Evolutionary conservation across 2,797 vertebrate species (phyloP).

Genomic region (Poecilia picta): DNA sequence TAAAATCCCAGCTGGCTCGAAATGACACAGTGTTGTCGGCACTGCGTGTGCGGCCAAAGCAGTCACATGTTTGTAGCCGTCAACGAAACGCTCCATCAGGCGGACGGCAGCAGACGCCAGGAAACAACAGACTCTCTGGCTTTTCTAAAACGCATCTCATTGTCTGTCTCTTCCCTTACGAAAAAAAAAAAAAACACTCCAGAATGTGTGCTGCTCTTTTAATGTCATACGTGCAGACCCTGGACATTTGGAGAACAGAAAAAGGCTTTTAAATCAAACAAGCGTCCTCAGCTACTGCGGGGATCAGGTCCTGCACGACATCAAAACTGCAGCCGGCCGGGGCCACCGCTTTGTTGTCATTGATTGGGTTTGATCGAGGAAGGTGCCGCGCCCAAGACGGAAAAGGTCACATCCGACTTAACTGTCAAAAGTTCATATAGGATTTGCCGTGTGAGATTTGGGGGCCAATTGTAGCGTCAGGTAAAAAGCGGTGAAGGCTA

Average conservation of each 20-base stretch:
- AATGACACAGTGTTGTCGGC: conserved; percentile 38
- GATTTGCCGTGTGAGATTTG: conserved; percentile 70
- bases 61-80: conserved; percentile 44
- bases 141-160: conserved; percentile 50
- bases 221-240: conserved; percentile 57
- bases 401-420: conserved; percentile 82
- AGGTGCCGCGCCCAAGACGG: conserved; percentile 75
- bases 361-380: conserved; percentile 84
- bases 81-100: conserved; percentile 42
- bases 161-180: conserved; percentile 29
- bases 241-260: conserved; percentile 76
- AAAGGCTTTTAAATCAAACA: conserved; percentile 83
- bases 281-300: conserved; percentile 61
- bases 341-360: conserved; percentile 81
- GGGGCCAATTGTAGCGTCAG: conserved; percentile 65
- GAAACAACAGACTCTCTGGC: conserved; percentile 50
- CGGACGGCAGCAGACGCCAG: conserved; percentile 39
- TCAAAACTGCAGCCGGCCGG: conserved; percentile 73
- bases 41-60: conserved; percentile 30
- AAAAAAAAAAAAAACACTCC: not conserved
- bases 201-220: conserved; percentile 2
- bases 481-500: conserved; percentile 61
- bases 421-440: conserved; percentile 65
- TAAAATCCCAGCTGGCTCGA: conserved; percentile 58
- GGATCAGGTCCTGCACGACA: conserved; percentile 75